Percentiles rank a stretch among this genome's conserved stretches.
phyloP scores from a whole-genome alignment of 2,888 invertebrate genomes.

The Drosophila koepferae region DNA sequence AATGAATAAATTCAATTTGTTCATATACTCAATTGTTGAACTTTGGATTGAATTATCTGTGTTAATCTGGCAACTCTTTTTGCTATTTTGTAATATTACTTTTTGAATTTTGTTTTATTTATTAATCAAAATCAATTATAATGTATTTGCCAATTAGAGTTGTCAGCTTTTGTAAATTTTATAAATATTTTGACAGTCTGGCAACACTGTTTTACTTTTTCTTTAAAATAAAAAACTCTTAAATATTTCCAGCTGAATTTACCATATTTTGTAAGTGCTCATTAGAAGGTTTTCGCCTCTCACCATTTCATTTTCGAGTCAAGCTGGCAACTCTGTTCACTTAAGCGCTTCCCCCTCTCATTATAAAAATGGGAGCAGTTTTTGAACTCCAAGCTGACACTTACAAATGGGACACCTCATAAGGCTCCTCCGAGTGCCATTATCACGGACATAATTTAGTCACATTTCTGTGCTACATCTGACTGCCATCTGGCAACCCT shows the following conservation, averaged over 20 bases:
- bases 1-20: too few species aligned
- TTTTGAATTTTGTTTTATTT: too few species aligned
- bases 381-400: conserved; percentile 42
- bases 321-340: conserved; percentile 19
- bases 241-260: background rate
- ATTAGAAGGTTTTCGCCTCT: background rate
- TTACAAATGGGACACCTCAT: conserved; percentile 49
- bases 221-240: background rate
- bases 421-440: conserved; percentile 34
- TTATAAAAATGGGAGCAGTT: conserved; percentile 5
- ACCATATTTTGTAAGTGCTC: background rate
- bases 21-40: too few species aligned
- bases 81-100: too few species aligned
- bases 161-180: too few species aligned
- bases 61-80: too few species aligned
- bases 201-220: background rate
- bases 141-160: too few species aligned
- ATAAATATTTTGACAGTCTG: background rate
- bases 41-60: too few species aligned
- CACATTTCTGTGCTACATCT: conserved; percentile 53
- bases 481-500: conserved; percentile 69
- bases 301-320: background rate
- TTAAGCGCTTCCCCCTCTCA: background rate
- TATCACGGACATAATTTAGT: conserved; percentile 48
- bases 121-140: too few species aligned